Evolutionary conservation across 1,140 invertebrate genomes (phyloP).

Genomic region (Globodera rostochiensis): DNA sequence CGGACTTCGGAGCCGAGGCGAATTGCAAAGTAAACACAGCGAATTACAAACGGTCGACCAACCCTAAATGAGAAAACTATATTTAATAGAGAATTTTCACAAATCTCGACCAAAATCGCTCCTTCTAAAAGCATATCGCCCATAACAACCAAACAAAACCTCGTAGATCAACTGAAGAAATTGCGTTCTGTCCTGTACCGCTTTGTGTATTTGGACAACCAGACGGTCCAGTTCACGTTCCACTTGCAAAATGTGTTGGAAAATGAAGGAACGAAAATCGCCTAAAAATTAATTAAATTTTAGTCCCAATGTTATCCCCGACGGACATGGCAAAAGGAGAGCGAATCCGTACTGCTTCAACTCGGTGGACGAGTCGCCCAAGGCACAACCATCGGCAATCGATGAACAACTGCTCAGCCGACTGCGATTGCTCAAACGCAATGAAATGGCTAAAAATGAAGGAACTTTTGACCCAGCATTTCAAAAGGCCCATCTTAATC

Average conservation of each 20-base stretch:
- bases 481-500: neutral
- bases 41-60: conserved; percentile 33
- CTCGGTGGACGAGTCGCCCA: conserved; percentile 23
- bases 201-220: conserved; percentile 34
- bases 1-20: conserved; percentile 31
- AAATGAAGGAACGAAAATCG: conserved; percentile 32
- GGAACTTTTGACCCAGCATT: neutral
- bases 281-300: conserved; percentile 12
- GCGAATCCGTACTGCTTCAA: conserved; percentile 47
- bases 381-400: conserved; percentile 25
- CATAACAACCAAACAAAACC: conserved; percentile 9
- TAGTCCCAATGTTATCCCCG: no score
- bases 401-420: conserved; percentile 37
- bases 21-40: conserved; percentile 45
- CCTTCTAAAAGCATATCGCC: neutral
- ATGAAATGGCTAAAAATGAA: conserved; percentile 24
- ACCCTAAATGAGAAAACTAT: conserved; percentile 18
- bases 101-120: neutral
- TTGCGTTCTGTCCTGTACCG: conserved; percentile 31
- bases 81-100: neutral
- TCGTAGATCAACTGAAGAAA: conserved; percentile 44
- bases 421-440: conserved; percentile 31
- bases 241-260: conserved; percentile 51
- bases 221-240: conserved; percentile 39
- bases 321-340: conserved; percentile 29